These are phyloP conservation scores for Drosophila fungiperda DNA, from an alignment of 2,888 invertebrate genomes.

Conservation along the genomic window DNA sequence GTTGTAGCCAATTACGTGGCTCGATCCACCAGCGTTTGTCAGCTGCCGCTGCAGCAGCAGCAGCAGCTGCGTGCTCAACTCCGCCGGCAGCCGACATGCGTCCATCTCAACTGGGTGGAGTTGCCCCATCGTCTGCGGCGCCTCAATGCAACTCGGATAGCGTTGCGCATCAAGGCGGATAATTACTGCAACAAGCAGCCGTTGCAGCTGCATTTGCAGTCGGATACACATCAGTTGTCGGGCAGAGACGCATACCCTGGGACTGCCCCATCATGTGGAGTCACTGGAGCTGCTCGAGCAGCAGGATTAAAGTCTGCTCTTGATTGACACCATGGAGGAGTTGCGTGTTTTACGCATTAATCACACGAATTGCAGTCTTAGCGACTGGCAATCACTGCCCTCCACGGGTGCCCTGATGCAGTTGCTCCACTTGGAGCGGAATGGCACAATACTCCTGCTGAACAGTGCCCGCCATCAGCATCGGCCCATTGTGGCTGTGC, in stretches of 20 bases:
- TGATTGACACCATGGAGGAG: conserved; percentile 75
- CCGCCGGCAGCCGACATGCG: conserved; percentile 29
- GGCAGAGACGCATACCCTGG: conserved; percentile 62
- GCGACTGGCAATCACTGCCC: conserved; percentile 79
- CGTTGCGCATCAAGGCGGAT: conserved; percentile 63
- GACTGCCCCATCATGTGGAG: conserved; percentile 71
- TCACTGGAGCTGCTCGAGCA: conserved; percentile 30
- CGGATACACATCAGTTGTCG: conserved; percentile 68
- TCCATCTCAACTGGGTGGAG: conserved; percentile 61
- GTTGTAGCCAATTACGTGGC: conserved; percentile 18
- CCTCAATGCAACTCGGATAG: background rate
- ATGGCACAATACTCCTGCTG: conserved; percentile 48
- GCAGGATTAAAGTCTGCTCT: conserved; percentile 48
- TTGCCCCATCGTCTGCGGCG: conserved; percentile 48
- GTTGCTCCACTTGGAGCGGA: conserved; percentile 48
- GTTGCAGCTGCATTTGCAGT: conserved; percentile 50
- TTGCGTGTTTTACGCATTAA: conserved; percentile 77
- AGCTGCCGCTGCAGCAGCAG: conserved; percentile 49
- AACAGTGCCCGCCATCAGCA: conserved; percentile 60
- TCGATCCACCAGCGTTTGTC: conserved; percentile 46
- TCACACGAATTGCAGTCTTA: conserved; percentile 53
- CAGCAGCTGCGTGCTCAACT: conserved; percentile 58
- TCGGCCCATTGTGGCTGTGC: conserved; percentile 72
- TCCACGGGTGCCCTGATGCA: conserved; percentile 69
- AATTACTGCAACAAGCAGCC: conserved; percentile 67